Conservation (phyloP, 1,140 invertebrate genomes). For the Melanaphis sacchari region DNA sequence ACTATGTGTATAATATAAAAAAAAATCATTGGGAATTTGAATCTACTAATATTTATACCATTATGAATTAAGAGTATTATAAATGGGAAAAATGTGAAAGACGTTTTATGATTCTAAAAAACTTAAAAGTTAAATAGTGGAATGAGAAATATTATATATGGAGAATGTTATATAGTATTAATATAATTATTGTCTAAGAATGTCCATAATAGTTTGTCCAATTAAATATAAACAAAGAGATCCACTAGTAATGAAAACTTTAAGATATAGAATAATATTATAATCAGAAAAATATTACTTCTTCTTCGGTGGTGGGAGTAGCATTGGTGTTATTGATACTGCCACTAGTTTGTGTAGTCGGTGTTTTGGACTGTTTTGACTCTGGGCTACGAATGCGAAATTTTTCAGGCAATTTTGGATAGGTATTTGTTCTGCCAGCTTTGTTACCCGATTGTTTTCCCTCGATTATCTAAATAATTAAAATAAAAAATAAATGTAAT, state of each 20-base stretch:
- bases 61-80: neutral
- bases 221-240: constrained; percentile 47
- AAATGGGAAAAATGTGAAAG: neutral
- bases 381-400: constrained; percentile 68
- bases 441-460: constrained; percentile 59
- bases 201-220: constrained; percentile 53
- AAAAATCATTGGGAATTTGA: neutral
- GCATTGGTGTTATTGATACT: constrained; percentile 61
- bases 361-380: constrained; percentile 60
- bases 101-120: neutral
- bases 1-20: constrained; percentile 13
- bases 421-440: constrained; percentile 64
- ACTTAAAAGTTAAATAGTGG: constrained; percentile 28
- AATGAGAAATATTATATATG: constrained; percentile 34
- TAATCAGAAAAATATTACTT: constrained; percentile 67
- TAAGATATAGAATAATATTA: neutral
- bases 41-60: constrained; percentile 15
- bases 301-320: constrained; percentile 63
- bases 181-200: constrained; percentile 52
- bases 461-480: constrained; percentile 50
- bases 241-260: constrained; percentile 48
- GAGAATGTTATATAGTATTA: constrained; percentile 18
- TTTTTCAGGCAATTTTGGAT: constrained; percentile 71
- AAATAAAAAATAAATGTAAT: neutral
- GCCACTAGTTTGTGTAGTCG: constrained; percentile 37